Percentiles rank a stretch among this genome's conserved stretches.
These are phyloP conservation scores for Oscheius sp. DNA, from an alignment of 2,888 invertebrate genomes.

Conservation along the genomic window DNA sequence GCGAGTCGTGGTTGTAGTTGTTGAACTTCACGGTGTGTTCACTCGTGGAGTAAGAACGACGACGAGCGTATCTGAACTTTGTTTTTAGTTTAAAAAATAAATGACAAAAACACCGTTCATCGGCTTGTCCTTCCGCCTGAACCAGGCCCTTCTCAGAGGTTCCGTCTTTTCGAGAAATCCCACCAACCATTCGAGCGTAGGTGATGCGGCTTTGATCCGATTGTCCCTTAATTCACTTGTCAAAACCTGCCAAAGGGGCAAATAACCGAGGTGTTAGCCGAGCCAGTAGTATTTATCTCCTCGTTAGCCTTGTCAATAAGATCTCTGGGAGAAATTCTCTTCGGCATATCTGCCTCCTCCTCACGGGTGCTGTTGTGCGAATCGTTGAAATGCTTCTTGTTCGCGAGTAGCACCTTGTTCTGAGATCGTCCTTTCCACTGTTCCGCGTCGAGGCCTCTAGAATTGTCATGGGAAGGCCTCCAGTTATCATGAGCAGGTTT, in stretches of 20 bases:
- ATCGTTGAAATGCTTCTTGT: constrained; percentile 1
- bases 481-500: too few species aligned
- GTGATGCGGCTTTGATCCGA: constrained; percentile 4
- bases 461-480: too few species aligned
- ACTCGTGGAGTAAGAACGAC: background rate
- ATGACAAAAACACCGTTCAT: background rate
- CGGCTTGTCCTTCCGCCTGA: background rate
- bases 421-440: background rate
- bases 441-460: background rate
- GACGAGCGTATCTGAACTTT: too few species aligned
- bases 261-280: constrained; percentile 4
- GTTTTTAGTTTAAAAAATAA: too few species aligned
- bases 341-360: constrained; percentile 7
- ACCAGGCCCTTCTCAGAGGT: background rate
- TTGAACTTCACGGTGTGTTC: background rate
- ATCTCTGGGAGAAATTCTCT: constrained; percentile 6
- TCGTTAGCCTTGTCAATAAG: constrained; percentile 15
- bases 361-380: constrained; percentile 9
- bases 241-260: background rate
- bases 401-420: background rate
- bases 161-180: background rate
- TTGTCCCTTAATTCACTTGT: background rate
- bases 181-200: constrained; percentile 13
- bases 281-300: background rate
- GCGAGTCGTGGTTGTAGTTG: constrained; percentile 10